Percentiles rank a stretch among this genome's conserved stretches.
Conservation (phyloP, 2,113 vertebrate genomes). For the Phyllopteryx taeniolatus region DNA sequence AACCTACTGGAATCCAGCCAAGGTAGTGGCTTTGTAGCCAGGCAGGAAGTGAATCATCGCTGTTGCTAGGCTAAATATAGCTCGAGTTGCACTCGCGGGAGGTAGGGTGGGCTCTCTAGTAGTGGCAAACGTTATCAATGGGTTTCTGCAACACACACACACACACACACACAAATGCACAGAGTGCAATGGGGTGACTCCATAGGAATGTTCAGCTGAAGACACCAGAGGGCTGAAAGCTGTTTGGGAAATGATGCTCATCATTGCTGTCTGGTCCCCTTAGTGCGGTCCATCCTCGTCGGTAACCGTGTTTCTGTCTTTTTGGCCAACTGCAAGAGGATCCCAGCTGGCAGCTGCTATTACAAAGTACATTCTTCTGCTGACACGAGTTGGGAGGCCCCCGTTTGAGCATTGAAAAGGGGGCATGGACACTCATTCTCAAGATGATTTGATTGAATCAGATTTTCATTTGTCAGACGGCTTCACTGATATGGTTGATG, state of each 20-base stretch:
- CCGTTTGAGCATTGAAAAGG: too few relatives aligned
- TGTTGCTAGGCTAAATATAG: slow-evolving; percentile 74
- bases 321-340: not conserved
- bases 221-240: not conserved
- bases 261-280: not conserved
- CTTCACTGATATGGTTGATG: too few relatives aligned
- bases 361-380: too few relatives aligned
- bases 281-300: not conserved
- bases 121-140: slow-evolving; percentile 58
- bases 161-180: not conserved
- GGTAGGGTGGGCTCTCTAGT: slow-evolving; percentile 16
- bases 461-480: too few relatives aligned
- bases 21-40: slow-evolving; percentile 72
- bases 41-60: slow-evolving; percentile 74
- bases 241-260: slow-evolving; percentile 5
- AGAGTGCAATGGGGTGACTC: not conserved
- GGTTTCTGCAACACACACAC: slow-evolving; percentile 10
- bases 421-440: too few relatives aligned
- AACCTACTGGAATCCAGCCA: slow-evolving; percentile 59
- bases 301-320: not conserved
- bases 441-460: too few relatives aligned
- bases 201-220: not conserved
- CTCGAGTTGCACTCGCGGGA: slow-evolving; percentile 37
- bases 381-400: too few relatives aligned
- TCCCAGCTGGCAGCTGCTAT: not conserved